Evolutionary conservation across 1,140 invertebrate genomes (phyloP).

Genomic region (Drosophila athabasca): DNA sequence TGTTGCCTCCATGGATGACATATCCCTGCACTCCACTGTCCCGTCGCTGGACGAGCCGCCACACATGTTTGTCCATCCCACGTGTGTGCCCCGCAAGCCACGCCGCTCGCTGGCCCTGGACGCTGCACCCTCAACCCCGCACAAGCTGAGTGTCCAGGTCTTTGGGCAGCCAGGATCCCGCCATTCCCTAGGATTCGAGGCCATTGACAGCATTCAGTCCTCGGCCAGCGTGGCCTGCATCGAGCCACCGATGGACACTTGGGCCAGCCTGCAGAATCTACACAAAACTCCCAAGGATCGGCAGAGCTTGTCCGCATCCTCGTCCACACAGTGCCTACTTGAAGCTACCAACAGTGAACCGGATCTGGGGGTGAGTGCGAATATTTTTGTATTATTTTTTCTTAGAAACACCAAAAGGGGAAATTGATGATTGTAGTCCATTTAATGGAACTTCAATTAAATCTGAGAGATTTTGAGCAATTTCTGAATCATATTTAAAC

Average conservation of each 20-base stretch:
- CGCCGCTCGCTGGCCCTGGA: constrained; percentile 46
- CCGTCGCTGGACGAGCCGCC: constrained; percentile 57
- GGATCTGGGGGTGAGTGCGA: constrained; percentile 76
- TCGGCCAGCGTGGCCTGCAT: constrained; percentile 7
- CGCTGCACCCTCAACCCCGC: constrained; percentile 44
- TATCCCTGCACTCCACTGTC: constrained; percentile 66
- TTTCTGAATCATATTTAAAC: too few relatives aligned
- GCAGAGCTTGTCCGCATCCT: constrained; percentile 16
- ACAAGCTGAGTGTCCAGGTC: constrained; percentile 67
- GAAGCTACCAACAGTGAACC: constrained; percentile 84
- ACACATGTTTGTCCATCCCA: constrained; percentile 79
- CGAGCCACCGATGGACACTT: constrained; percentile 78
- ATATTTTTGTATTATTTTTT: neutral
- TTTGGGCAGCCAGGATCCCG: constrained; percentile 65
- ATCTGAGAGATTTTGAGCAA: too few relatives aligned
- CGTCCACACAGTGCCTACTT: constrained; percentile 59
- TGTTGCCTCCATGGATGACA: constrained; percentile 68
- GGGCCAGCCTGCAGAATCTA: constrained; percentile 87
- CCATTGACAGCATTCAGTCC: constrained; percentile 73
- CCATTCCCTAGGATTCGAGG: constrained; percentile 66
- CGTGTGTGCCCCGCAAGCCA: constrained; percentile 56
- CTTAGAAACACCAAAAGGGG: neutral
- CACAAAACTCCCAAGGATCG: constrained; percentile 47
- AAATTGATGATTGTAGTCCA: neutral
- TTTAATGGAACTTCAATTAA: neutral